These are phyloP conservation scores for Pogonognathellus flavescens DNA, from an alignment of 1,140 invertebrate genomes.

Conservation along the genomic window DNA sequence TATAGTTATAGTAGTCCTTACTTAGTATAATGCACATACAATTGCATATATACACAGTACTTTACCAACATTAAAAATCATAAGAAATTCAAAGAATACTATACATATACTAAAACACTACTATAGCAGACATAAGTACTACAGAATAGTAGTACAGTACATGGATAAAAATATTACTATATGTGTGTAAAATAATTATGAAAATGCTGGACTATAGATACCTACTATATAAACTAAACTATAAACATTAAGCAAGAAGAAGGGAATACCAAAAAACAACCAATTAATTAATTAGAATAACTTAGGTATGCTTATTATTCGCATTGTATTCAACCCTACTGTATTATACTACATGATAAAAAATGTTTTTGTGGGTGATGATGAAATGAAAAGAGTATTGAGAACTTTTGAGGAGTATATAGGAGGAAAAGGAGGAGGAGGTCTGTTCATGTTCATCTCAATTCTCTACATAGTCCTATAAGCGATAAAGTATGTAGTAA, in stretches of 20 bases:
- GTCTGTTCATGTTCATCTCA: no score
- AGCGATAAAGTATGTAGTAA: no score
- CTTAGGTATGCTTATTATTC: slow-evolving; percentile 29
- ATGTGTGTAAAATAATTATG: no score
- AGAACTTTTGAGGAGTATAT: neutral
- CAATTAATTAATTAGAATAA: slow-evolving; percentile 18
- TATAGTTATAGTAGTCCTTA: neutral
- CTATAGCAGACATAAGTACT: no score
- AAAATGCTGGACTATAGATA: neutral
- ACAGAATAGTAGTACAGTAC: no score
- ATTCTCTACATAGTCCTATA: no score
- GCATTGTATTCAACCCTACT: slow-evolving; percentile 25
- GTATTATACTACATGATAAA: slow-evolving; percentile 23
- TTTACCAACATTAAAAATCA: no score
- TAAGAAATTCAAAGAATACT: no score
- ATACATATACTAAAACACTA: no score
- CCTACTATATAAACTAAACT: neutral
- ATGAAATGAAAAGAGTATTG: neutral
- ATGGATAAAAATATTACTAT: no score
- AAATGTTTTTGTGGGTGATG: neutral
- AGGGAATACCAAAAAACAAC: slow-evolving; percentile 35
- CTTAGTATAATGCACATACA: neutral
- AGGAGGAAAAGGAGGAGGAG: no score
- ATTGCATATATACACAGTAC: no score
- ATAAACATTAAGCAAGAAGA: slow-evolving; percentile 16